phyloP scores from a whole-genome alignment of 30 jellyfish, hydroid and myxozoan genomes.

The Turritopsis dohrnii region DNA sequence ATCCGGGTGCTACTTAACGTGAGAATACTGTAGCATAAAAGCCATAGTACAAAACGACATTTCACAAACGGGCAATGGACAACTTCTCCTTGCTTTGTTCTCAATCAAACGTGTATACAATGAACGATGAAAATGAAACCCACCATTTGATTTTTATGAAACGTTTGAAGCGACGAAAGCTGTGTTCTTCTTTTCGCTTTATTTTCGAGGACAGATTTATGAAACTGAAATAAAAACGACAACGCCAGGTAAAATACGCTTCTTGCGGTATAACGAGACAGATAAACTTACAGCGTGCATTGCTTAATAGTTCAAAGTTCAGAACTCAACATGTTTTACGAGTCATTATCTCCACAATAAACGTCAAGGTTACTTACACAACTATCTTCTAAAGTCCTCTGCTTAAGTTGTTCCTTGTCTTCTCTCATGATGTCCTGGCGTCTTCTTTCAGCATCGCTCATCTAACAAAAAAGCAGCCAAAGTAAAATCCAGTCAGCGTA shows the following conservation, averaged over 20 bases:
- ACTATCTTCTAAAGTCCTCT: constrained; percentile 47
- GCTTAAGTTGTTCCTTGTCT: constrained; percentile 38
- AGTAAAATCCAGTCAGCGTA: background rate
- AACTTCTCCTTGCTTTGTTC: background rate
- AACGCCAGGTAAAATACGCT: background rate
- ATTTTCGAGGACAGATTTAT: constrained; percentile 35
- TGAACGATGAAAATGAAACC: constrained; percentile 6
- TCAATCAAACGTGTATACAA: background rate
- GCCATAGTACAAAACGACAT: no score
- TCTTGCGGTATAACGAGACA: no score
- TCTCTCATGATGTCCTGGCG: background rate
- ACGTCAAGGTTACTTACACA: constrained; percentile 31
- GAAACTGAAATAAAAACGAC: constrained; percentile 32
- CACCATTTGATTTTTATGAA: constrained; percentile 77
- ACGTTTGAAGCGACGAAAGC: constrained; percentile 20
- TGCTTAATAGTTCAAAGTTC: background rate
- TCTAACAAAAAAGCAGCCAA: background rate
- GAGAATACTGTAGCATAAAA: no score
- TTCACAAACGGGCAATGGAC: no score
- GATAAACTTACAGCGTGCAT: no score
- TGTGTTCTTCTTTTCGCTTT: constrained; percentile 31
- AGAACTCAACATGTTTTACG: no score
- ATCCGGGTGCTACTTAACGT: no score
- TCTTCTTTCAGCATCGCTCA: constrained; percentile 16
- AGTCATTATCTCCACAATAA: background rate